These are phyloP conservation scores for Sarcophaga peregrina DNA, from an alignment of 1,140 invertebrate genomes.

Conservation along the genomic window DNA sequence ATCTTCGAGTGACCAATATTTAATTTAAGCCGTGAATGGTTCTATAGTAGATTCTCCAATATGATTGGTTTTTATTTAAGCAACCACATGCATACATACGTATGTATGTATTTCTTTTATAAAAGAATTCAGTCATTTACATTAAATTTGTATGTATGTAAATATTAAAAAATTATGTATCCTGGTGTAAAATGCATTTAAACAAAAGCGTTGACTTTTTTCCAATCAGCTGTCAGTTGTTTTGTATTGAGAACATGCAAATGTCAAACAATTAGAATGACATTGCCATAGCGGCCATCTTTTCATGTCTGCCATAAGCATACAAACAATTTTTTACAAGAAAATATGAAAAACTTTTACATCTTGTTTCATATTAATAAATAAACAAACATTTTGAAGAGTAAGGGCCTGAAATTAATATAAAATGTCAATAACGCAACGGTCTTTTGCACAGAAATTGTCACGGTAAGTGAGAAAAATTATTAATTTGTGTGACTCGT, in stretches of 20 bases:
- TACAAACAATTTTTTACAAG: constrained; percentile 26
- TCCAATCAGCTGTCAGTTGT: not conserved
- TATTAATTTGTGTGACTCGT: too few species aligned
- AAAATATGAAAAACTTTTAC: constrained; percentile 17
- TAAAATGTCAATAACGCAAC: constrained; percentile 72
- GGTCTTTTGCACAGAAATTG: constrained; percentile 84
- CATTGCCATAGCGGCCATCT: not conserved
- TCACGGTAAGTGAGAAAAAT: constrained; percentile 72
- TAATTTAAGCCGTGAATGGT: too few species aligned
- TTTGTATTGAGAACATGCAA: not conserved
- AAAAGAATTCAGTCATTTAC: too few species aligned
- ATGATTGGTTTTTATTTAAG: too few species aligned
- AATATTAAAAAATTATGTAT: too few species aligned
- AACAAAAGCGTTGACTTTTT: too few species aligned
- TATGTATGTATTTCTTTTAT: too few species aligned
- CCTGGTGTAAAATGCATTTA: too few species aligned
- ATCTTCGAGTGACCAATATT: too few species aligned
- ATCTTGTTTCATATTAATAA: not conserved
- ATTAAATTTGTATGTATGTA: too few species aligned
- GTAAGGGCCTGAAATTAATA: not conserved
- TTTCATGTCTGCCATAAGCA: constrained; percentile 2
- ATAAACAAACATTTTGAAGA: not conserved
- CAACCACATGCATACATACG: too few species aligned
- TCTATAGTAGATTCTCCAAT: too few species aligned
- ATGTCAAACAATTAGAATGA: not conserved